These are phyloP conservation scores for Serrognathus titanus DNA, from an alignment of 2,888 invertebrate genomes.

Conservation along the genomic window DNA sequence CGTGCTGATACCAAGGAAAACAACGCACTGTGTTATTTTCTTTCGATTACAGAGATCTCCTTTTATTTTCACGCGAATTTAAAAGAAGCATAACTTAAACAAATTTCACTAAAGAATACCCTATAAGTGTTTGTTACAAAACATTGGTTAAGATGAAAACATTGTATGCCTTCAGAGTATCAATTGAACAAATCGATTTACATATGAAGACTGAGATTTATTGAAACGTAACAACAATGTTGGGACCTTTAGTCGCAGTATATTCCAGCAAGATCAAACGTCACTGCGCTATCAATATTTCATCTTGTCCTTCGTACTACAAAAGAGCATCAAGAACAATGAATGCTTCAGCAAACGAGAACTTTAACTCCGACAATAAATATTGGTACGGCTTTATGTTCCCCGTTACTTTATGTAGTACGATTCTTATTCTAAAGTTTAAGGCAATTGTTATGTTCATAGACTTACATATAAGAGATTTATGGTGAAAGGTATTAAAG, in stretches of 20 bases:
- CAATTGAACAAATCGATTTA: no score
- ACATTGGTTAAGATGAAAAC: no score
- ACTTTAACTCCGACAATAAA: background rate
- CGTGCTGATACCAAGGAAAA: conserved; percentile 16
- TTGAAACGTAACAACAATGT: no score
- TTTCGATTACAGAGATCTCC: conserved; percentile 12
- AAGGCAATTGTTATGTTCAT: conserved; percentile 10
- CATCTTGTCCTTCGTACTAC: background rate
- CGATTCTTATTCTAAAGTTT: conserved; percentile 12
- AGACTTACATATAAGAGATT: conserved; percentile 13
- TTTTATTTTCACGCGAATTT: no score
- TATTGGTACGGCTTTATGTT: background rate
- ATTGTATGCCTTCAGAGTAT: no score
- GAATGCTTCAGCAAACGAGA: background rate
- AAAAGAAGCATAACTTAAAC: no score
- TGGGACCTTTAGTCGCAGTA: background rate
- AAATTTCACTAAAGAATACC: no score
- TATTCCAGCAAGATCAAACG: background rate
- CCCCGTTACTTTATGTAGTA: conserved; percentile 6
- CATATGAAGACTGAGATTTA: no score
- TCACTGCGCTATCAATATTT: background rate
- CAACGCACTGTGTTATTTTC: conserved; percentile 14
- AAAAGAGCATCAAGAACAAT: background rate
- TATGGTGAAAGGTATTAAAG: conserved; percentile 10
- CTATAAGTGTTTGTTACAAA: no score